Evolutionary conservation across 23 tunicate species (phyloP), one percentile per base, ranked within the genome.

Genomic region (Halocynthia roretzi): DNA sequence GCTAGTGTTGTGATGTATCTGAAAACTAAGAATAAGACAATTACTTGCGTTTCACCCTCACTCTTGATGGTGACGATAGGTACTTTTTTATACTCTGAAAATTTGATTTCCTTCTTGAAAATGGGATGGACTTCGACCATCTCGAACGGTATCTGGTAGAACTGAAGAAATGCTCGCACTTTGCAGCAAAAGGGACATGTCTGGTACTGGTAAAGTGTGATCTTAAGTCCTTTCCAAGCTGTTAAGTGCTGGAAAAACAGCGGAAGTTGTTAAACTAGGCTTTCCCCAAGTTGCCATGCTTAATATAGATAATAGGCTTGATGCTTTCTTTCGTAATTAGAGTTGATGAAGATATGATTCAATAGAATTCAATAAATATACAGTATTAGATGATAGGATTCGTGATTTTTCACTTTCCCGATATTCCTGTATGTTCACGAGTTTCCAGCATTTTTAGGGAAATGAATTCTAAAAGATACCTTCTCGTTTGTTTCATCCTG

Each of bases 171-270:
- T 14, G 69, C 76, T 53, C 98, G 58, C 14, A 84, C 72, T 70
- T 92, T 92, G 66, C 82, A 86, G 60, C 98, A 92, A 62, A 92
- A 92, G 22, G 98, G 98, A 75, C 98, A 92, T 7, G 98, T 92
- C 60, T 92, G 98, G 78, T 92, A 92, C 52, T 92, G 98, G 66
- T 86, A 92, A 7, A 92, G 57, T 54, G 85, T 92, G 11, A 92
- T 77, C 15, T 78, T 67, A 7, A 74, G 22, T 6, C 80, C 98
- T 49, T 92, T 78, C 98, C 87, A 86, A 50, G 51, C 53, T 54
- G 55, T 53, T 14, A 2, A 44, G 65, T 52, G 64, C 8, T 52
- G 64, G 19, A 65, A 65, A 65, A 11, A 11, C 70, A 58, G 63
- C 4, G n/a, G 44, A 31, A 31, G 44, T 31, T 31, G 44, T 31